phyloP scores from a whole-genome alignment of 37 sponge, comb jelly and placozoan genomes.

The Chondrosia reniformis region DNA sequence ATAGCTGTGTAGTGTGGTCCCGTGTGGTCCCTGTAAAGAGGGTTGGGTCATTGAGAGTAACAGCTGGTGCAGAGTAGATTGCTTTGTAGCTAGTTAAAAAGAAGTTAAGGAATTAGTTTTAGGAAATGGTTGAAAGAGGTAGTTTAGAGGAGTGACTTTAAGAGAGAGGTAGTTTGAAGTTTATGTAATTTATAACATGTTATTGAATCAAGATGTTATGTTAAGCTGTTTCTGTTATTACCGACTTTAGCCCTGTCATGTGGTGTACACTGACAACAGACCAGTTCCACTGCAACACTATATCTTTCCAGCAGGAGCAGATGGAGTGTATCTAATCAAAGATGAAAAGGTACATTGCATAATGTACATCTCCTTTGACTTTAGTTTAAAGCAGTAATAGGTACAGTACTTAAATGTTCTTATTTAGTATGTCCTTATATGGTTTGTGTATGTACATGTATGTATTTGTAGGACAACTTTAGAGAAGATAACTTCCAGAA shows the following conservation, averaged over 20 bases:
- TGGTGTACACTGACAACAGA: constrained; percentile 97
- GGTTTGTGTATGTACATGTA: constrained; percentile 11
- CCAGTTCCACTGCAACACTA: constrained; percentile 98
- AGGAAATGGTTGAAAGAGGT: no score
- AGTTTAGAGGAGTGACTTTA: no score
- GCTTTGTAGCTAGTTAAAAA: no score
- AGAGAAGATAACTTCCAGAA: constrained; percentile 96
- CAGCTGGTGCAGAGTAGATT: no score
- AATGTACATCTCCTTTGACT: no score
- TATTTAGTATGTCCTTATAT: constrained; percentile 15
- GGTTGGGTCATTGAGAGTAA: no score
- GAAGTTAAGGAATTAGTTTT: no score
- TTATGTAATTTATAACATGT: no score
- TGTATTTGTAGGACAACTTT: constrained; percentile 73
- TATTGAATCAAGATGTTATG: not conserved
- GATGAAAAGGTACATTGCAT: constrained; percentile 88
- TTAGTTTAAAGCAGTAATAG: not conserved
- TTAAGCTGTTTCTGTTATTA: not conserved
- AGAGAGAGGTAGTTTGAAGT: no score
- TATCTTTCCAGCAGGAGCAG: constrained; percentile 91
- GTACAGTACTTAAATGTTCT: not conserved
- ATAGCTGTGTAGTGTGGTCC: not conserved
- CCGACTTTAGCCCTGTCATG: constrained; percentile 85
- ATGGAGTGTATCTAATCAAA: constrained; percentile 94
- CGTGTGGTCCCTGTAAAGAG: not conserved